Evolutionary conservation across 1,140 invertebrate genomes (phyloP), one percentile per base, ranked within the genome.

Genomic region (Saccostrea echinata): DNA sequence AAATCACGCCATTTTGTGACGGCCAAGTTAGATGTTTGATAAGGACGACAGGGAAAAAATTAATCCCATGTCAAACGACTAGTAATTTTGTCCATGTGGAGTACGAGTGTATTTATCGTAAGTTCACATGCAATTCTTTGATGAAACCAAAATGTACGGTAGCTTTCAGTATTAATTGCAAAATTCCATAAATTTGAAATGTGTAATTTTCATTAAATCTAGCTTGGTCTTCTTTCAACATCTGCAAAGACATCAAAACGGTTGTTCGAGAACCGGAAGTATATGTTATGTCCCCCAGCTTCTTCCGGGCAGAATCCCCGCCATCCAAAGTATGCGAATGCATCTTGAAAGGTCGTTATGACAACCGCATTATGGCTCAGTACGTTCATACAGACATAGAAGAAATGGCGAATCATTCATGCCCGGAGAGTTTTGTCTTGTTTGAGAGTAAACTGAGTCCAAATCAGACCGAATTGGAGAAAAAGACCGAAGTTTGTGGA

Each of bases 71-170:
- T 84, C 43, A 83, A 18, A 76, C 61, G 18, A 51, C 21, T 13
- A 88, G 86, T 24, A 84, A 88, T 71, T 88, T 88, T 76, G 53
- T 88, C 16, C 86, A 88, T 27, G 86, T 88, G 82, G 86, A 88
- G 43, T 88, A 88, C 18, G 86, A 88, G 53, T 88, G 86, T 43
- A 64, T 88, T 24, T 82, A 84, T 76, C 68, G 86, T 88, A 27
- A 88, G 86, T 88, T 30, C 30, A n/a, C 6, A 6, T 21, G 8
- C n/a, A n/a, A 61, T 61, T 61, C 55, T 61, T 61, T 8, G 18
- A n/a, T n/a, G n/a, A n/a, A 57, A 57, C 13, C 55, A 18, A 57
- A 18, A 57, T 18, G 1, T 12, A 18, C 13, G 1, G 55, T 18
- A 18, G 13, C 13, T 57, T 57, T 18, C 55, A 57, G 55, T 12